Conservation (phyloP, 1,140 invertebrate species). For the Mycetomoellerius zeteki region DNA sequence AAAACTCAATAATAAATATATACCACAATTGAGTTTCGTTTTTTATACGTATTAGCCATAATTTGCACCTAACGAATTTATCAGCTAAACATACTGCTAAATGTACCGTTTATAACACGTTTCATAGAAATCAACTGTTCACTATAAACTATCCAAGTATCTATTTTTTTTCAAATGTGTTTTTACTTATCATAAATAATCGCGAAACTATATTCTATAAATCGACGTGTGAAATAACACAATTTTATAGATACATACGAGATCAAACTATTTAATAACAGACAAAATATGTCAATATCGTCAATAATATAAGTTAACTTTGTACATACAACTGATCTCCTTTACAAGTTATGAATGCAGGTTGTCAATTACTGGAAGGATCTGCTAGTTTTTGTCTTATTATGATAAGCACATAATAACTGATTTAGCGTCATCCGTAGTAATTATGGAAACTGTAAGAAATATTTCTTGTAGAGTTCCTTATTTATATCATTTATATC, state of each 20-base stretch:
- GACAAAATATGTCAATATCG: conserved; percentile 19
- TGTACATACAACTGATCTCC: conserved; percentile 56
- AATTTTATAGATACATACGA: background rate
- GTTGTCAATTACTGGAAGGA: conserved; percentile 54
- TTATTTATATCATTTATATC: conserved; percentile 9
- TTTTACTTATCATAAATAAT: conserved; percentile 34
- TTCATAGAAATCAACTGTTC: conserved; percentile 35
- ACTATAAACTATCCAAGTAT: conserved; percentile 24
- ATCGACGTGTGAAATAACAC: background rate
- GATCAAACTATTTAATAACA: conserved; percentile 11
- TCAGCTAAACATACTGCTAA: conserved; percentile 52
- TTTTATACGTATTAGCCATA: conserved; percentile 54
- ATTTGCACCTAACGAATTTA: conserved; percentile 61
- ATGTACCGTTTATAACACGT: conserved; percentile 38
- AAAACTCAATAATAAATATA: conserved; percentile 74
- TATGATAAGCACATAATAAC: conserved; percentile 46
- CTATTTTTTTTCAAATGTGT: background rate
- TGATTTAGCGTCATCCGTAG: conserved; percentile 42
- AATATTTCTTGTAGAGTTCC: background rate
- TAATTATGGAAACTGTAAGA: conserved; percentile 10
- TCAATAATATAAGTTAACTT: conserved; percentile 48
- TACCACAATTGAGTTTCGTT: conserved; percentile 61
- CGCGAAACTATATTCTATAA: background rate
- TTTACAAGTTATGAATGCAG: conserved; percentile 53
- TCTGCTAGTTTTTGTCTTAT: conserved; percentile 45